Conservation (phyloP, 2,797 vertebrate genomes). For the Arnoldichthys spilopterus region DNA sequence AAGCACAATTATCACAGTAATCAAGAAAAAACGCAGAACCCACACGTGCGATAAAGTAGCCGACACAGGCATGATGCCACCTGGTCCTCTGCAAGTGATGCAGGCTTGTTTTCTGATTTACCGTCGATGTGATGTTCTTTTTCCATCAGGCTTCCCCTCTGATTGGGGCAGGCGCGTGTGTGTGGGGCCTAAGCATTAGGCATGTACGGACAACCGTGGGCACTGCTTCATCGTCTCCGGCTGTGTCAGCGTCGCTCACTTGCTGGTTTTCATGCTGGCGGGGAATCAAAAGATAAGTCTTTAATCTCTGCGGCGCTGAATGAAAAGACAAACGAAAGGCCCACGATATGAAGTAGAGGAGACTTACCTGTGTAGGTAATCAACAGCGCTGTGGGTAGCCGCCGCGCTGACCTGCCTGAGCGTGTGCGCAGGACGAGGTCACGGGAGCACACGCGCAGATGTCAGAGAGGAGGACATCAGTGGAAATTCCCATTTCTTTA, state of each 20-base stretch:
- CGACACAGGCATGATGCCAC: conserved; percentile 14
- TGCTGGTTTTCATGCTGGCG: conserved; percentile 41
- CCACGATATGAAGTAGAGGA: conserved; percentile 15
- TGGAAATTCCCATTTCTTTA: background rate
- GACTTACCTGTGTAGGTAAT: conserved; percentile 27
- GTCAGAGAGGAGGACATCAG: background rate
- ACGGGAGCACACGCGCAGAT: background rate
- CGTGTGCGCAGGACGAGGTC: background rate
- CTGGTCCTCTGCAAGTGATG: conserved; percentile 13
- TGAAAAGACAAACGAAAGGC: conserved; percentile 7
- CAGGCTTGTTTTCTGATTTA: conserved; percentile 22
- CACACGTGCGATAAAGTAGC: background rate
- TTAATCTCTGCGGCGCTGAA: conserved; percentile 9
- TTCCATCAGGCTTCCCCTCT: background rate
- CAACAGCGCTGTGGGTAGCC: background rate
- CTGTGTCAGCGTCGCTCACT: conserved; percentile 21
- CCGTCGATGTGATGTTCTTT: background rate
- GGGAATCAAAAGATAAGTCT: conserved; percentile 26
- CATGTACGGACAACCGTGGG: conserved; percentile 9
- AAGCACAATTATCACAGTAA: no score
- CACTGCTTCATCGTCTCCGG: conserved; percentile 12
- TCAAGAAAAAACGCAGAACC: no score
- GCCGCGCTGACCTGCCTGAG: background rate
- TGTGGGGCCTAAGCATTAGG: conserved; percentile 3
- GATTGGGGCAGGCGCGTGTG: background rate